Percentiles rank a stretch among this genome's conserved stretches.
Evolutionary conservation across 1,140 invertebrate genomes (phyloP).

Genomic region (Platorchestia sp.): DNA sequence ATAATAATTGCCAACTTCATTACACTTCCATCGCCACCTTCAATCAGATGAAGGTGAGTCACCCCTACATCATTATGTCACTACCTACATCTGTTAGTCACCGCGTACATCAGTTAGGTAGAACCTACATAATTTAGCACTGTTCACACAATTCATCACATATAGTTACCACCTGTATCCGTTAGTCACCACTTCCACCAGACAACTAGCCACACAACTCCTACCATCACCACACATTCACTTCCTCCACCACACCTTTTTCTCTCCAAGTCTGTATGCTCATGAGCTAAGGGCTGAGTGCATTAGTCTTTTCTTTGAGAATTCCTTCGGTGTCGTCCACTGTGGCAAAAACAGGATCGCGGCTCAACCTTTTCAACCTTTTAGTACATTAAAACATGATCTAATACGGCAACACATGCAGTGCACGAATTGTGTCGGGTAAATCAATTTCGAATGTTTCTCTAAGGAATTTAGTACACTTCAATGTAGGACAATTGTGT

Average conservation of each 20-base stretch:
- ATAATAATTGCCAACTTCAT: not conserved
- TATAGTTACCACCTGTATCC: too few relatives aligned
- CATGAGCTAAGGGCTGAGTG: not conserved
- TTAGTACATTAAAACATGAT: not conserved
- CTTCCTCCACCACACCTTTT: not conserved
- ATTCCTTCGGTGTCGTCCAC: not conserved
- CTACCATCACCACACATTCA: not conserved
- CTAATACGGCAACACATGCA: not conserved
- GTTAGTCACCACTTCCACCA: too few relatives aligned
- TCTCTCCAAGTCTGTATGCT: not conserved
- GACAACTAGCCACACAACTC: not conserved
- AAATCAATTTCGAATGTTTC: too few relatives aligned
- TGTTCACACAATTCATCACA: too few relatives aligned
- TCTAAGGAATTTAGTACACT: too few relatives aligned
- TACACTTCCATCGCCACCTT: not conserved
- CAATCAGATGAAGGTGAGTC: too few relatives aligned
- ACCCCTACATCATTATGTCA: too few relatives aligned
- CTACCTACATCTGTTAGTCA: too few relatives aligned
- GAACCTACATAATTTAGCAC: too few relatives aligned
- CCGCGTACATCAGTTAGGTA: too few relatives aligned
- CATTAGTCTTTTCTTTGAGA: not conserved
- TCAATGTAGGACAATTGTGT: too few relatives aligned
- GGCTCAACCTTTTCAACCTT: not conserved
- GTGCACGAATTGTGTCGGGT: too few relatives aligned
- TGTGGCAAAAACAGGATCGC: not conserved